These are phyloP conservation scores for Oxyura jamaicensis DNA, from an alignment of 2,113 vertebrate species.

Conservation along the genomic window DNA sequence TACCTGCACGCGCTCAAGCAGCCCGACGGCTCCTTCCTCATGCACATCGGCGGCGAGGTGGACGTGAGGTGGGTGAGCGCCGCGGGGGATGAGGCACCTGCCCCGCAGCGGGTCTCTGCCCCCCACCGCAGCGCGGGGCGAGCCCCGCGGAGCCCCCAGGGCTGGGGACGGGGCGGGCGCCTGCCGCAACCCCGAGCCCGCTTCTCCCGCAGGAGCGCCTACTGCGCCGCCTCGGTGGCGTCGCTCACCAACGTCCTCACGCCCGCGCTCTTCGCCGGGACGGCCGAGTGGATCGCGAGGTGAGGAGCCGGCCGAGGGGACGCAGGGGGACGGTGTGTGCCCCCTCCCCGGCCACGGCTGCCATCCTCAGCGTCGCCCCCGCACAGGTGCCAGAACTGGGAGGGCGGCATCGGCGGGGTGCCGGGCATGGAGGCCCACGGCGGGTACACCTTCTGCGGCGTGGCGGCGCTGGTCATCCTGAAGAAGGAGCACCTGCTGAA, in stretches of 20 bases:
- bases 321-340: accelerated
- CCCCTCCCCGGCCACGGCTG: neutral
- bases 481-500: constrained; percentile 91
- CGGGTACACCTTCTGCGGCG: constrained; percentile 94
- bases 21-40: constrained; percentile 93
- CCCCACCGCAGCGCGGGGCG: too few relatives aligned
- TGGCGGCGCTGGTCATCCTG: constrained; percentile 91
- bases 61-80: constrained; percentile 89
- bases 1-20: constrained; percentile 92
- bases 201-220: constrained; percentile 83
- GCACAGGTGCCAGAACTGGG: constrained; percentile 97
- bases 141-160: neutral
- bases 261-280: constrained; percentile 86
- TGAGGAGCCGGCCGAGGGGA: constrained; percentile 29
- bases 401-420: constrained; percentile 93
- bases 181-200: neutral
- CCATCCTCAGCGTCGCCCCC: neutral
- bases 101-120: too few relatives aligned
- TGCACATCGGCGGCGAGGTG: constrained; percentile 95
- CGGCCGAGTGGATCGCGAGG: constrained; percentile 93
- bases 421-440: constrained; percentile 95
- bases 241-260: constrained; percentile 92
- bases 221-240: constrained; percentile 92
- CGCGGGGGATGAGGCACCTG: neutral
- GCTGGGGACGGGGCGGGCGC: neutral